Conservation (phyloP, 2,888 invertebrate species). For the Drosophila koepferae region DNA sequence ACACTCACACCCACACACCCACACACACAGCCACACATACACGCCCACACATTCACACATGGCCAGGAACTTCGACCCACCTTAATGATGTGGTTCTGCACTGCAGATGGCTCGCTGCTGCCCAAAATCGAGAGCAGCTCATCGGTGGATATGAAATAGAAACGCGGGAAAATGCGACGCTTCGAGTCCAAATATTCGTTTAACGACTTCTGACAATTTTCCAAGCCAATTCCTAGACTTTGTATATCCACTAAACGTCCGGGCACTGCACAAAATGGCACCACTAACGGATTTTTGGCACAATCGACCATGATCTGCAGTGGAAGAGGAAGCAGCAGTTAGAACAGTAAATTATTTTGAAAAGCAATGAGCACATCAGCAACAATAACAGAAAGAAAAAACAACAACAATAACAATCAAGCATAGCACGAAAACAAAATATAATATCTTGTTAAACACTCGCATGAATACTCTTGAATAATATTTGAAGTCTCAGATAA, state of each 20-base stretch:
- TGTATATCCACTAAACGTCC: conserved; percentile 92
- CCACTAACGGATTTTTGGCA: conserved; percentile 91
- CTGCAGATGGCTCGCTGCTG: conserved; percentile 92
- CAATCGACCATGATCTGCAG: conserved; percentile 93
- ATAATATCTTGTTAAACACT: neutral
- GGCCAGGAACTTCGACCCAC: conserved; percentile 83
- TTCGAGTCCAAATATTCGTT: conserved; percentile 96
- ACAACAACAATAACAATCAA: conserved; percentile 24
- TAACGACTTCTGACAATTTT: conserved; percentile 95
- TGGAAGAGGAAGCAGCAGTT: conserved; percentile 57
- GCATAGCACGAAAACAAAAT: conserved; percentile 37
- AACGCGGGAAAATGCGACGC: conserved; percentile 94
- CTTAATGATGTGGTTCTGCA: conserved; percentile 97
- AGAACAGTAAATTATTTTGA: conserved; percentile 71
- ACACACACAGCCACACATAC: conserved; percentile 27
- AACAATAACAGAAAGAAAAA: conserved; percentile 39
- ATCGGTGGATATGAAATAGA: conserved; percentile 97
- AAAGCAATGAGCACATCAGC: conserved; percentile 57
- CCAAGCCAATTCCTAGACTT: conserved; percentile 90
- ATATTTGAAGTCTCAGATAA: no score
- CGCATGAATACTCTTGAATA: conserved; percentile 26
- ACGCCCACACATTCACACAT: conserved; percentile 17
- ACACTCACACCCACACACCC: conserved; percentile 18
- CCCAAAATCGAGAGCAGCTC: conserved; percentile 95
- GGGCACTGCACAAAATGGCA: conserved; percentile 90